phyloP scores from a whole-genome alignment of 2,113 vertebrate species.

The Chrysochloris asiatica region DNA sequence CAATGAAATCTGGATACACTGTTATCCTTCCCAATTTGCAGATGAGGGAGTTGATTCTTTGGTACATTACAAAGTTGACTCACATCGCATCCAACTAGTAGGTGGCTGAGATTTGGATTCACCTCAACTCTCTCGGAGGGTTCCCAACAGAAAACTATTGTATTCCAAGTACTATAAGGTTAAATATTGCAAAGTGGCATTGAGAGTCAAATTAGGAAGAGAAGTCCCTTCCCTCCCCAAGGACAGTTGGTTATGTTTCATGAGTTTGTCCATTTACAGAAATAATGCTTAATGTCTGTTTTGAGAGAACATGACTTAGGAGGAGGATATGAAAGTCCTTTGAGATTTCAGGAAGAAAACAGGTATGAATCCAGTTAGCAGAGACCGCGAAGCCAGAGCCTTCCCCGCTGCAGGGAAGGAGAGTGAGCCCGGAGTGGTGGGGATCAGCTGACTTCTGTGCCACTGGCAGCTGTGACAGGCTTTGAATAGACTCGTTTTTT shows the following conservation, averaged over 20 bases:
- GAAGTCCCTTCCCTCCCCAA: too few relatives aligned
- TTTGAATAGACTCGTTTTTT: conserved; percentile 13
- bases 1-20: not conserved
- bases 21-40: not conserved
- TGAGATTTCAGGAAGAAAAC: conserved; percentile 11
- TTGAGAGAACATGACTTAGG: not conserved
- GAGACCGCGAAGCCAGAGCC: not conserved
- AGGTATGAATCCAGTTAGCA: not conserved
- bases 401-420: not conserved
- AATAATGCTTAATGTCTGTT: not conserved
- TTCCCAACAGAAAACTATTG: not conserved
- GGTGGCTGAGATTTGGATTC: conserved; percentile 15
- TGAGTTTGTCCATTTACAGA: not conserved
- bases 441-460: not conserved
- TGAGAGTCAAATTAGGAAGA: conserved; percentile 31
- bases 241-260: not conserved
- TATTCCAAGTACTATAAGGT: not conserved
- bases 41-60: not conserved
- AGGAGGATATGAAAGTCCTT: not conserved
- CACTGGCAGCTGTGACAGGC: not conserved
- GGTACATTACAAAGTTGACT: not conserved
- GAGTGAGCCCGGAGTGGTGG: not conserved
- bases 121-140: conserved; percentile 1
- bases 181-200: not conserved
- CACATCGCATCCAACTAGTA: not conserved